These are phyloP conservation scores for Halichoeres trimaculatus DNA, from an alignment of 2,113 vertebrate genomes.

Conservation along the genomic window DNA sequence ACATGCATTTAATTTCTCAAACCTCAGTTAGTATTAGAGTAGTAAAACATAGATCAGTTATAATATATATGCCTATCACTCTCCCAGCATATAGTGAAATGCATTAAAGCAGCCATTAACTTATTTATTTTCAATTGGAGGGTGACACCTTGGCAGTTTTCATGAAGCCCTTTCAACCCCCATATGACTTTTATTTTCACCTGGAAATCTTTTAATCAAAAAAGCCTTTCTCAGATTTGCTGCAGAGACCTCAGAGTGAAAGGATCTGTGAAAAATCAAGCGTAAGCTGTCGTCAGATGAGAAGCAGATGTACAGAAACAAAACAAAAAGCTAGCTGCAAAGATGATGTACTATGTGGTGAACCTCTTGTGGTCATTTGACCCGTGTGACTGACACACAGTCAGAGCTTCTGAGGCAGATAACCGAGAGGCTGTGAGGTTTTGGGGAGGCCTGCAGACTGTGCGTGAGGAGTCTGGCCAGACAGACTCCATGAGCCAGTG, in stretches of 20 bases:
- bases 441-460: conserved; percentile 20
- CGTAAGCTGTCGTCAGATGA: conserved; percentile 48
- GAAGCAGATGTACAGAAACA: conserved; percentile 67
- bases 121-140: conserved; percentile 11
- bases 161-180: conserved; percentile 23
- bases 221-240: conserved; percentile 45
- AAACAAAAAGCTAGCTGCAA: conserved; percentile 55
- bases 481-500: conserved; percentile 55
- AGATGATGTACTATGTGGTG: conserved; percentile 63
- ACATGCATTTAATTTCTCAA: no score
- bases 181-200: conserved; percentile 63
- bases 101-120: not conserved
- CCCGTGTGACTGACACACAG: conserved; percentile 43
- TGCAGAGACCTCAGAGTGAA: conserved; percentile 53
- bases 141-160: conserved; percentile 48
- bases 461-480: conserved; percentile 48
- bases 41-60: no score
- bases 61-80: no score
- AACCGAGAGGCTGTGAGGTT: conserved; percentile 31
- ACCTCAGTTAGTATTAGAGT: no score
- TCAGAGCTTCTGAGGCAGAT: conserved; percentile 37
- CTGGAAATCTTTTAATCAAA: conserved; percentile 57
- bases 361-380: conserved; percentile 36
- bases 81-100: conserved; percentile 2
- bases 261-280: conserved; percentile 54